These are phyloP conservation scores for Drosophila stalkeri DNA, from an alignment of 2,888 invertebrate genomes.

Conservation along the genomic window DNA sequence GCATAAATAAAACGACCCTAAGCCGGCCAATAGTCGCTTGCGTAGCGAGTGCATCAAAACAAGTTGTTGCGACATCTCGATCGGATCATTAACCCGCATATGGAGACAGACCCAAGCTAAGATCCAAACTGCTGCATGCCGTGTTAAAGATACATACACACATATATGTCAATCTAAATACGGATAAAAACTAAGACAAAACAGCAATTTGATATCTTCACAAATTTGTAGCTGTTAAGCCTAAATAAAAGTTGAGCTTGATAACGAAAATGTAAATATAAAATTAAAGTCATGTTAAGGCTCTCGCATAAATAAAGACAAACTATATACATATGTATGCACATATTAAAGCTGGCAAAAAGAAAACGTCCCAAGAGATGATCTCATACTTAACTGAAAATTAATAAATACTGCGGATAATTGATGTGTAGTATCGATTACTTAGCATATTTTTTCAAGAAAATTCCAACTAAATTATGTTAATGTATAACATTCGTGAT, in stretches of 20 bases:
- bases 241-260: neutral
- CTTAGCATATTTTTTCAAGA: neutral
- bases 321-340: slow-evolving; percentile 5
- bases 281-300: slow-evolving; percentile 22
- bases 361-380: neutral
- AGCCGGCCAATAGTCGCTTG: slow-evolving; percentile 29
- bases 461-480: neutral
- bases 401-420: neutral
- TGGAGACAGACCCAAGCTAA: slow-evolving; percentile 11
- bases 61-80: slow-evolving; percentile 57
- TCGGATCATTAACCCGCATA: slow-evolving; percentile 63
- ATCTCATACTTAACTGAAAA: slow-evolving; percentile 10
- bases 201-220: slow-evolving; percentile 43
- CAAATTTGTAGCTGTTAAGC: slow-evolving; percentile 22
- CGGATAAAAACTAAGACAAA: slow-evolving; percentile 12
- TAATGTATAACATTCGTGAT: neutral
- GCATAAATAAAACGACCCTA: slow-evolving; percentile 56
- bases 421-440: neutral
- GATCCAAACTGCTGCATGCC: slow-evolving; percentile 37
- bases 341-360: neutral
- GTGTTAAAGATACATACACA: neutral
- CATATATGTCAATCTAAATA: slow-evolving; percentile 25
- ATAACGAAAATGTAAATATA: slow-evolving; percentile 28
- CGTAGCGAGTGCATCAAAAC: slow-evolving; percentile 41
- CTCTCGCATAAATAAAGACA: neutral